Percentiles rank a stretch among this genome's conserved stretches.
Evolutionary conservation across 1,140 invertebrate genomes (phyloP).

Genomic region (Rhagoletis zephyria): DNA sequence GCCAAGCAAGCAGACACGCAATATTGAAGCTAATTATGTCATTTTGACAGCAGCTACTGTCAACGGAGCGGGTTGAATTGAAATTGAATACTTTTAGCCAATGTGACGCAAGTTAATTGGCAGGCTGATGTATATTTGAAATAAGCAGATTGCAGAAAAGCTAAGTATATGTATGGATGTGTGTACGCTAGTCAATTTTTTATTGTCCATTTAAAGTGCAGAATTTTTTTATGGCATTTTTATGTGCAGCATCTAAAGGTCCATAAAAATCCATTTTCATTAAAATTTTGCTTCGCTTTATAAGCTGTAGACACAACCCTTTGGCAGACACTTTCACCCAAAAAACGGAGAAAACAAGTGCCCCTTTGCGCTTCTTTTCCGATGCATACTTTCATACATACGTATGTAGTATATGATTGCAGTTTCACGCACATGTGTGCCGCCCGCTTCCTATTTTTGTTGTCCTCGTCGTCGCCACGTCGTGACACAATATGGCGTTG

Average conservation of each 20-base stretch:
- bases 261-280: constrained; percentile 27
- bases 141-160: neutral
- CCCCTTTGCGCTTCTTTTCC: neutral
- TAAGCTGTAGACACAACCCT: neutral
- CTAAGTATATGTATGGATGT: neutral
- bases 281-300: neutral
- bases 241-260: constrained; percentile 9
- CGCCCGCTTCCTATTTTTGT: neutral
- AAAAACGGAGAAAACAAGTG: neutral
- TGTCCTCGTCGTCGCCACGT: neutral
- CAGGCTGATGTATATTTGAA: constrained; percentile 30
- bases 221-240: neutral
- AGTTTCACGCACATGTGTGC: neutral
- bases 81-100: constrained; percentile 1
- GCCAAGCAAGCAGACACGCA: neutral
- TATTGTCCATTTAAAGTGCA: neutral
- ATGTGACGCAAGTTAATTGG: neutral
- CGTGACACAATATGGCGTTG: constrained; percentile 48
- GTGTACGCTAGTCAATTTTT: neutral
- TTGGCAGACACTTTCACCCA: neutral
- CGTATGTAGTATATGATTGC: neutral
- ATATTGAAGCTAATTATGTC: constrained; percentile 27
- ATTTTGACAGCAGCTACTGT: neutral
- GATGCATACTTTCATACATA: neutral
- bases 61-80: neutral